Evolutionary conservation across 2,113 vertebrate genomes (phyloP), one percentile per base, ranked within the genome.

Genomic region (Oreochromis tanganicae): DNA sequence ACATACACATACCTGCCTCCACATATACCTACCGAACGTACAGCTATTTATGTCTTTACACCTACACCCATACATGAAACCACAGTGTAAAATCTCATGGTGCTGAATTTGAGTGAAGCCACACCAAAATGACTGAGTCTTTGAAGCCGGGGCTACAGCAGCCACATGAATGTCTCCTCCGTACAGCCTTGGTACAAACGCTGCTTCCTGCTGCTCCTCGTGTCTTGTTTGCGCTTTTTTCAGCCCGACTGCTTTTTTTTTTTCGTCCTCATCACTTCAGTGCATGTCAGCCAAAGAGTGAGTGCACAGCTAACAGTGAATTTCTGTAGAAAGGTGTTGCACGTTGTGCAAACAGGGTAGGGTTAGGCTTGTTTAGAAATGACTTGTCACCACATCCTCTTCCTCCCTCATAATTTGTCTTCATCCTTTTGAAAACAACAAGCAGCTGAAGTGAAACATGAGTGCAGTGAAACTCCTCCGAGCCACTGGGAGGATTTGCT

Each of bases 311-410:
- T 71, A 48, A 43, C 68, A 32, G 14, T 73, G 75, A n/a, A 21
- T 66, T 89, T 83, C 81, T 90, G 83, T 78, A 87, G 86, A 88
- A 87, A 91, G 86, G 68, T 87, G 89, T 61, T 91, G 91, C 93
- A 88, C 19, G 19, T 9, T n/a, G 59, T 92, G 89, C 87, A 93
- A 57, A 86, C 82, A 14, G 57, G 81, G 78, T 78, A 17, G 80
- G 79, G 68, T 81, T 79, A 34, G 38, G 41, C 81, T 61, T 73
- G 63, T 91, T 94, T 85, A 93, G 90, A 92, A 89, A 92, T 88
- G 16, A 93, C 91, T 92, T 19, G 75, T 89, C 91, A 94, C 93
- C 94, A 95, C 93, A 94, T 95, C 94, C 94, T 93, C 83, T 94
- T 94, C 90, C 91, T 93, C 41, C 3, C 38, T 88, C 78, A 81